A percentile compares a stretch with the other conserved stretches of the same genome.
These are phyloP conservation scores for Eulemur coronatus DNA, from an alignment of 2,797 vertebrate species.

Conservation along the genomic window DNA sequence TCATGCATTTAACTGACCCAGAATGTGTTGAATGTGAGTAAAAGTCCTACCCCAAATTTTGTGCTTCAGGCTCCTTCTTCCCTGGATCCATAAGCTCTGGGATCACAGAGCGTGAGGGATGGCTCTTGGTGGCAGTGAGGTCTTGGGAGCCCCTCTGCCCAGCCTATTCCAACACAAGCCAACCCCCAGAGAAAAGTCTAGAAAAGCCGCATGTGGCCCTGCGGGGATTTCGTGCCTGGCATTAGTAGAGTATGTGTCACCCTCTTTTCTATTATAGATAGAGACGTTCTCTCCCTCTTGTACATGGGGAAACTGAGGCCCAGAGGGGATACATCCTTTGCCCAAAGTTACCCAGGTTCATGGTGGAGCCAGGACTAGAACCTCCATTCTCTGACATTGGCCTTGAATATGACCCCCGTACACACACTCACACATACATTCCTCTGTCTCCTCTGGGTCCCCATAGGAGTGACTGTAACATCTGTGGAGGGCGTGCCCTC, in stretches of 20 bases:
- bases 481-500: not conserved
- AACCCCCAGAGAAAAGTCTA: conserved; percentile 20
- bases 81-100: not conserved
- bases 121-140: not conserved
- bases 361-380: not conserved
- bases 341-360: not conserved
- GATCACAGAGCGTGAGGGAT: not conserved
- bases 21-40: not conserved
- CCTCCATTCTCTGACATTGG: not conserved
- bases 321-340: not conserved
- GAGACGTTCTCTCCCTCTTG: not conserved
- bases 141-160: not conserved
- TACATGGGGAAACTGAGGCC: conserved; percentile 20
- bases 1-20: not conserved
- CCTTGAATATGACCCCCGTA: not conserved
- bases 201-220: not conserved
- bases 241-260: not conserved
- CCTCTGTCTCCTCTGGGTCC: not conserved
- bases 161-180: not conserved
- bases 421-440: not conserved
- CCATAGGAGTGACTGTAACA: not conserved
- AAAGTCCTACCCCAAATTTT: not conserved
- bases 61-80: not conserved
- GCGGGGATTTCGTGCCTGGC: not conserved
- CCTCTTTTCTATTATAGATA: not conserved